Conservation (phyloP, 1,140 invertebrate genomes). For the Periplaneta americana region DNA sequence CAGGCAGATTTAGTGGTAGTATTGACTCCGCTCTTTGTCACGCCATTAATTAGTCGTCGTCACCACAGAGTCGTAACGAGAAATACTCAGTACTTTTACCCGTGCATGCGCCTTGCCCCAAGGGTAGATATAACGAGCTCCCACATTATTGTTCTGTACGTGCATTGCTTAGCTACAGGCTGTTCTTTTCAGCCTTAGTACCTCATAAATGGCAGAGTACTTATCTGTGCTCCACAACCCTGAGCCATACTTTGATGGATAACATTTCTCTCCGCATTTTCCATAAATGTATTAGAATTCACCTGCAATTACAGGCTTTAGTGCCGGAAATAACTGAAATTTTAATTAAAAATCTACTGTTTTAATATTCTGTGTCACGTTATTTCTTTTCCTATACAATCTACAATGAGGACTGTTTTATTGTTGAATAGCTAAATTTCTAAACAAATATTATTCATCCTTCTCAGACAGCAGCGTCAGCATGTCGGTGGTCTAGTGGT, state of each 20-base stretch:
- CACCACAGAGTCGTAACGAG: neutral
- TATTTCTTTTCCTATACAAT: too few relatives aligned
- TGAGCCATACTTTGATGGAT: neutral
- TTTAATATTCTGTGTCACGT: too few relatives aligned
- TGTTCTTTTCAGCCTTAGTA: neutral
- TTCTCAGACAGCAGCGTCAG: too few relatives aligned
- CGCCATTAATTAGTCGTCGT: conserved; percentile 9
- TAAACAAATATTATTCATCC: too few relatives aligned
- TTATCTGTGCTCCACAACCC: neutral
- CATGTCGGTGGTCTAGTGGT: too few relatives aligned
- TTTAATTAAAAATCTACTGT: too few relatives aligned
- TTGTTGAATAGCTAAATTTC: too few relatives aligned
- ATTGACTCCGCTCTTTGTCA: conserved; percentile 12
- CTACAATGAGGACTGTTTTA: too few relatives aligned
- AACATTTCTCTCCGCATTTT: too few relatives aligned
- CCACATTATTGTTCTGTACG: neutral
- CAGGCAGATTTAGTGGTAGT: neutral
- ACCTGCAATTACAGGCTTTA: too few relatives aligned
- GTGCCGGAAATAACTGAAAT: too few relatives aligned
- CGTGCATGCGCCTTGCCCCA: neutral
- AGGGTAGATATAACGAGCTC: neutral
- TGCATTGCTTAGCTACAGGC: neutral
- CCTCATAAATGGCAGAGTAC: neutral
- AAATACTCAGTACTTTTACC: neutral
- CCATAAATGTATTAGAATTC: neutral